Evolutionary conservation across 2,113 vertebrate genomes (phyloP).

Genomic region (Amphiprion ocellaris): DNA sequence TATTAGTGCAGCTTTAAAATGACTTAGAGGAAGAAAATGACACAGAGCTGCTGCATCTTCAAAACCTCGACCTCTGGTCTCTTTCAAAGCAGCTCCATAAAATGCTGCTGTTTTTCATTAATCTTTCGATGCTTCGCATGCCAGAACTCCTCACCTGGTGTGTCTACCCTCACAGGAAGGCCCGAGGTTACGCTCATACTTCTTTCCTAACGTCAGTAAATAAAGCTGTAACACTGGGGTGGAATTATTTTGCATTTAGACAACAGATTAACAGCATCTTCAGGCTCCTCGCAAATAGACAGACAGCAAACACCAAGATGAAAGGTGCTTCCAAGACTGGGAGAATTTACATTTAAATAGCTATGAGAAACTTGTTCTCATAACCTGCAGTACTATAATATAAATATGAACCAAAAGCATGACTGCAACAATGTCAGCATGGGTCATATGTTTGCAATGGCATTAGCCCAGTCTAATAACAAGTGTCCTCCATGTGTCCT

Average conservation of each 20-base stretch:
- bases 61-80: neutral
- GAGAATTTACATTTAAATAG: neutral
- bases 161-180: neutral
- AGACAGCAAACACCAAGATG: neutral
- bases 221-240: neutral
- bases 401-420: neutral
- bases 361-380: neutral
- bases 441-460: neutral
- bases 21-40: no score
- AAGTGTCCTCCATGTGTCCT: neutral
- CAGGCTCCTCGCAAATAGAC: neutral
- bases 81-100: neutral
- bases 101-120: no score
- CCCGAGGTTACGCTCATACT: slow-evolving; percentile 18
- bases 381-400: neutral
- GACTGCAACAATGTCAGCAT: neutral
- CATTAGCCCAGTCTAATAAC: neutral
- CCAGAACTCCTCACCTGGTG: neutral
- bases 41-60: no score
- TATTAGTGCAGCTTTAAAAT: no score
- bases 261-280: neutral
- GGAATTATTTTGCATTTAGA: neutral
- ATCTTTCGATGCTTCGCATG: neutral
- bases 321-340: neutral
- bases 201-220: neutral